Percentiles rank a stretch among this genome's conserved stretches.
These are phyloP conservation scores for Malthinus flaveolus DNA, from an alignment of 2,888 invertebrate genomes.

Conservation along the genomic window DNA sequence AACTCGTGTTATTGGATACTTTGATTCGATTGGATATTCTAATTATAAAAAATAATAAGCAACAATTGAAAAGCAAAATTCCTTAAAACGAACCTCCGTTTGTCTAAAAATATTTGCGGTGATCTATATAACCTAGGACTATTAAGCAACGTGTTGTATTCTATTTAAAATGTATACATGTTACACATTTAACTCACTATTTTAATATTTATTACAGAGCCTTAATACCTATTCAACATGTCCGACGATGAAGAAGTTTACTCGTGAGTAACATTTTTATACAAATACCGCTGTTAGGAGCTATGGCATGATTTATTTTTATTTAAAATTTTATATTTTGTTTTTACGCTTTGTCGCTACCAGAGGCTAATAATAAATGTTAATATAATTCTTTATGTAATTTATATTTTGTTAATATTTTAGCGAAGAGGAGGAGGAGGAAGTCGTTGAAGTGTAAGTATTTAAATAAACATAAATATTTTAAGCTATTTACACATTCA, in stretches of 20 bases:
- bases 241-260: slow-evolving; percentile 93
- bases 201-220: slow-evolving; percentile 56
- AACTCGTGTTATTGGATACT: too few species aligned
- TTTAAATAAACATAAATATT: slow-evolving; percentile 30
- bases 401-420: slow-evolving; percentile 31
- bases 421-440: slow-evolving; percentile 76
- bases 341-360: slow-evolving; percentile 41
- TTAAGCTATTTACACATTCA: slow-evolving; percentile 7
- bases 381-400: slow-evolving; percentile 8
- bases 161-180: background rate
- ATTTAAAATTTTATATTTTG: too few species aligned
- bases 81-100: background rate
- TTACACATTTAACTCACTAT: background rate
- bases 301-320: slow-evolving; percentile 21
- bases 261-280: slow-evolving; percentile 73
- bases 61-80: too few species aligned
- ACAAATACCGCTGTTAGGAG: slow-evolving; percentile 25
- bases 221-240: slow-evolving; percentile 73
- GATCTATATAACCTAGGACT: slow-evolving; percentile 4
- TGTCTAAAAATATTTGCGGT: slow-evolving; percentile 14
- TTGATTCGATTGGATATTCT: too few species aligned
- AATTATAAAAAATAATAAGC: too few species aligned
- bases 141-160: slow-evolving; percentile 12
- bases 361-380: slow-evolving; percentile 27
- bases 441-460: slow-evolving; percentile 77